Evolutionary conservation across 2,113 vertebrate genomes (phyloP), one percentile per base, ranked within the genome.

Genomic region (Silurus asotus): DNA sequence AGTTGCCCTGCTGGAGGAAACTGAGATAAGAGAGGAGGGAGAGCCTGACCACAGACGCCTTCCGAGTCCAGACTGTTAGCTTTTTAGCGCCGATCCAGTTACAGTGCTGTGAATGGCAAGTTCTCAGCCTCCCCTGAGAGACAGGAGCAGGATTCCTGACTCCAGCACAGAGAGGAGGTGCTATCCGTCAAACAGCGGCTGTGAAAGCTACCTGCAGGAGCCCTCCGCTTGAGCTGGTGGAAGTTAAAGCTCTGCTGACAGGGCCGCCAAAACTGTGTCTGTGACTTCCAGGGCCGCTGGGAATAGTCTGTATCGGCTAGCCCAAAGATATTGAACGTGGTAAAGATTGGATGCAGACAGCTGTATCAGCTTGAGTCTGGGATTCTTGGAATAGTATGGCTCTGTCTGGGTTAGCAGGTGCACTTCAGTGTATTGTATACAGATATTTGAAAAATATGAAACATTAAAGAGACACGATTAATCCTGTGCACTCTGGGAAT

Each of bases 11-110:
- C 89, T 88, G 90, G 89, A 95, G 86, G 85, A 92, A 89, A 89
- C 86, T 89, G 91, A 93, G 94, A 96, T 95, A 95, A 96, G 94
- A 92, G 93, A 90, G 88, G 87, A 75, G 79, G 79, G 91, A 90
- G 89, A 87, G 83, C 91, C 89, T 91, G 93, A 96, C 94, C 93
- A 94, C 93, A 95, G 93, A 92, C 87, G 95, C 94, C 93, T 92
- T 90, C 90, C 92, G 91, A 93, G 91, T 95, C 92, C 93, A 95
- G 94, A 94, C 92, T 93, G 92, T 90, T 1, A 65, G 89, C 93
- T 95, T 95, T 96, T 96, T 95, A 95, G 92, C 91, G 8, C 91
- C 59, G 95, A 96, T 97, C 95, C 93, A 92, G 92, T 97, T 96
- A 97, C 95, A 93, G 91, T 77, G 88, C 91, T 86, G 92, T 95